Evolutionary conservation across 2,113 vertebrate genomes (phyloP).

Genomic region (Chaetops frenatus): DNA sequence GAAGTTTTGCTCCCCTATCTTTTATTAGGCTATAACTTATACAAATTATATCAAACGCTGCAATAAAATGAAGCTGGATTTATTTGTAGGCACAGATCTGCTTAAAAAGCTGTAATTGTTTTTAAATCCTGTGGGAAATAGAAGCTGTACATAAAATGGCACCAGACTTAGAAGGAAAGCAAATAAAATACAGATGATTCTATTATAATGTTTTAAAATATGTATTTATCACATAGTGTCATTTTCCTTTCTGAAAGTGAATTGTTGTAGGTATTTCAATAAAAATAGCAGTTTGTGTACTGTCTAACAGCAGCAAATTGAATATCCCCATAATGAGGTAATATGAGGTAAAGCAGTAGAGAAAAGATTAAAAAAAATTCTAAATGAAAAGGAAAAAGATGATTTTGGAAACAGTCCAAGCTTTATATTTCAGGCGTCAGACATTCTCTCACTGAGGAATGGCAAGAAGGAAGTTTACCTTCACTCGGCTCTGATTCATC

Average conservation of each 20-base stretch:
- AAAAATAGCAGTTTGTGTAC: neutral
- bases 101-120: neutral
- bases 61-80: conserved; percentile 5
- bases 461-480: conserved; percentile 5
- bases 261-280: neutral
- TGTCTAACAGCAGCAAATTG: neutral
- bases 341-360: neutral
- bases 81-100: neutral
- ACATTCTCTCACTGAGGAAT: neutral
- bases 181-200: conserved; percentile 9
- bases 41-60: neutral
- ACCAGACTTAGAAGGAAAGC: neutral
- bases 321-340: neutral
- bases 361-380: neutral
- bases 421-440: neutral
- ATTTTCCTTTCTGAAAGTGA: neutral
- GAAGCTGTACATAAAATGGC: neutral
- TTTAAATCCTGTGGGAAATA: neutral
- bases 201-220: neutral
- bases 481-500: neutral
- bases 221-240: neutral
- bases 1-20: conserved; percentile 9
- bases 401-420: neutral
- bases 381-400: neutral
- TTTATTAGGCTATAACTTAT: conserved; percentile 19